Percentiles rank a stretch among this genome's conserved stretches.
These are phyloP conservation scores for Pangasius djambal DNA, from an alignment of 2,797 vertebrate species.

Conservation along the genomic window DNA sequence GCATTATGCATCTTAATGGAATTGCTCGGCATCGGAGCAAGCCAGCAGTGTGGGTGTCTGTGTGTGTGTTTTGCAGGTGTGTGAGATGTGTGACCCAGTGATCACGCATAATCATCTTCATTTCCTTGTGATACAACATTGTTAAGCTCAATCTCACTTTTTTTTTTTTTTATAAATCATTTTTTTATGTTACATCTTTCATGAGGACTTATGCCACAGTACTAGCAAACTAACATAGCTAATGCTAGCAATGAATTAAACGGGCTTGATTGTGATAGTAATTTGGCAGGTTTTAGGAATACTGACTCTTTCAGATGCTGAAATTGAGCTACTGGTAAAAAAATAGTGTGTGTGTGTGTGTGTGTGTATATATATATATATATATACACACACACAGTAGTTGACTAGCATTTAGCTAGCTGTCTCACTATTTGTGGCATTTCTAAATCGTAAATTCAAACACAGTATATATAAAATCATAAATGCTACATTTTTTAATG, in stretches of 20 bases:
- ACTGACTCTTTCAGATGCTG: too few species aligned
- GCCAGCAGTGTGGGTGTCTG: constrained; percentile 13
- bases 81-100: background rate
- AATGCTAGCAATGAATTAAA: background rate
- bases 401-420: too few species aligned
- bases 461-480: too few species aligned
- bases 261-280: too few species aligned
- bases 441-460: too few species aligned
- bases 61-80: constrained; percentile 21
- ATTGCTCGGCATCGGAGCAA: constrained; percentile 40
- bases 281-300: too few species aligned
- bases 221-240: background rate
- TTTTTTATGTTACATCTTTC: background rate
- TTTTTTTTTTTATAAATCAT: background rate
- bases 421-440: too few species aligned
- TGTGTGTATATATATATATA: too few species aligned
- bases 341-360: too few species aligned
- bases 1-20: constrained; percentile 58
- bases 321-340: too few species aligned
- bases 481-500: too few species aligned
- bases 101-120: background rate
- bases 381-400: too few species aligned
- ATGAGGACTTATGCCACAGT: background rate
- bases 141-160: background rate
- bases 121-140: background rate